Conservation (phyloP, 2,797 vertebrate species). For the Hybognathus amarus region DNA sequence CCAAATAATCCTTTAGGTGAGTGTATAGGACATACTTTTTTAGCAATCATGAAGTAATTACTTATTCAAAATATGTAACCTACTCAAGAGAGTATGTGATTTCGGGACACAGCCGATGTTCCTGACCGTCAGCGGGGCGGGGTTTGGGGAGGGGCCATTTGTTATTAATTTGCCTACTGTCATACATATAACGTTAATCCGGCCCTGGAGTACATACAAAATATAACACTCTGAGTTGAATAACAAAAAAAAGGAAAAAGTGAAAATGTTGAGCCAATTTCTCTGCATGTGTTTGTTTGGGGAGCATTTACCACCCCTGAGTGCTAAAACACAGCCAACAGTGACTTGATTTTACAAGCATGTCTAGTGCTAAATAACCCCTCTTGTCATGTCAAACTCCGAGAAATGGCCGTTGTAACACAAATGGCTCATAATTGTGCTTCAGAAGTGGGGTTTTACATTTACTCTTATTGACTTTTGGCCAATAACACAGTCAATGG, state of each 20-base stretch:
- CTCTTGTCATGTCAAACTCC: slow-evolving; percentile 76
- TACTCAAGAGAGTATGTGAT: no score
- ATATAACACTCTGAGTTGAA: not conserved
- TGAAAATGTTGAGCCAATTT: slow-evolving; percentile 33
- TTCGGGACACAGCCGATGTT: no score
- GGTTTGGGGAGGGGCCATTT: no score
- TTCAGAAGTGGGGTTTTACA: slow-evolving; percentile 74
- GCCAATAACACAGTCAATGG: slow-evolving; percentile 74
- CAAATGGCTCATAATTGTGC: slow-evolving; percentile 80
- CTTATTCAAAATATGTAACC: no score
- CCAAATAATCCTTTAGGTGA: no score
- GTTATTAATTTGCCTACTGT: no score
- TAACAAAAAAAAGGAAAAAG: not conserved
- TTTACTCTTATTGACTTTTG: slow-evolving; percentile 79
- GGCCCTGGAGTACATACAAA: not conserved
- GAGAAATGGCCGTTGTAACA: slow-evolving; percentile 75
- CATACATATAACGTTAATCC: no score
- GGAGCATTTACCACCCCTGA: slow-evolving; percentile 68
- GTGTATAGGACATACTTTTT: no score
- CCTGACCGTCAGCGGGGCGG: no score
- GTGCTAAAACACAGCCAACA: slow-evolving; percentile 68
- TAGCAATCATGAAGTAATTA: no score
- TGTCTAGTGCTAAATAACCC: slow-evolving; percentile 65
- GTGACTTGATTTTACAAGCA: slow-evolving; percentile 70
- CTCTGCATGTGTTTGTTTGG: slow-evolving; percentile 70